Conservation (phyloP, 2,797 vertebrate genomes). For the Poecilia wingei region DNA sequence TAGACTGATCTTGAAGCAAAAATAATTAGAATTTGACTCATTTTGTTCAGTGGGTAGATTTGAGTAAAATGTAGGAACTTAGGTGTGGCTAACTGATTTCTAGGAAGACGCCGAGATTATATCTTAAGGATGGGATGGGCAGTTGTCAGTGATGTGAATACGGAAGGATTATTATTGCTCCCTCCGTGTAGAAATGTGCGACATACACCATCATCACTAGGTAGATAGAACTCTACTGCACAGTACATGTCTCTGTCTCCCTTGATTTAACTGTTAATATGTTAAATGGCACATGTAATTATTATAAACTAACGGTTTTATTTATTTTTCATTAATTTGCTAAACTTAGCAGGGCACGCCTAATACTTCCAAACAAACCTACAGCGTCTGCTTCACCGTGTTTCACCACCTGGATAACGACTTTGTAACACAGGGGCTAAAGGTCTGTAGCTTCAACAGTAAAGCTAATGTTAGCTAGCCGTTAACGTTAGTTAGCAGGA, state of each 20-base stretch:
- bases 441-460: conserved; percentile 41
- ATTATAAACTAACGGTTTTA: neutral
- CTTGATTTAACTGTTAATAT: neutral
- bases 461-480: conserved; percentile 65
- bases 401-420: neutral
- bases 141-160: neutral
- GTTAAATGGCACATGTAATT: neutral
- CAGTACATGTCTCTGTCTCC: neutral
- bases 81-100: neutral
- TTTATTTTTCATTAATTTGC: neutral
- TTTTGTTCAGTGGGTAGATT: neutral
- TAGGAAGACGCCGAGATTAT: neutral
- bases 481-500: conserved; percentile 52
- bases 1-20: neutral
- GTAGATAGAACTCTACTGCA: neutral
- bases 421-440: conserved; percentile 13
- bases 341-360: neutral
- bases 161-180: neutral
- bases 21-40: neutral
- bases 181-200: neutral
- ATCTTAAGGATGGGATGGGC: neutral
- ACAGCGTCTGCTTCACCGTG: neutral
- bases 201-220: neutral
- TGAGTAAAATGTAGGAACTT: neutral
- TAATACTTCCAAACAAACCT: neutral